A percentile compares a stretch with the other conserved stretches of the same genome.
Evolutionary conservation across 2,797 vertebrate species (phyloP).

Genomic region (Kryptopterus vitreolus): DNA sequence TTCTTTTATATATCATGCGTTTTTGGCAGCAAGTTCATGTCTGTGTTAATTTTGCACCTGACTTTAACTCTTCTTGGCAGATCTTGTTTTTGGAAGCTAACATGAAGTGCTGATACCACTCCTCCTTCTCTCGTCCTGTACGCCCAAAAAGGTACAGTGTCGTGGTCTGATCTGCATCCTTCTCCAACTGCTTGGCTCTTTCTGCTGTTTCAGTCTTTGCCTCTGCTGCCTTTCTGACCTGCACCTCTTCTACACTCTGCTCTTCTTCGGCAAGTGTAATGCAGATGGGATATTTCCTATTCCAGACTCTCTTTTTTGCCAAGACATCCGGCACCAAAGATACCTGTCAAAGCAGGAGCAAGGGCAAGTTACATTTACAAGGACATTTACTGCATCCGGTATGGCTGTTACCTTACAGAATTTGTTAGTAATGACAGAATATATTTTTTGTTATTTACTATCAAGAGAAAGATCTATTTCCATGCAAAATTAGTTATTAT

Average conservation of each 20-base stretch:
- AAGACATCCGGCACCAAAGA: slow-evolving; percentile 77
- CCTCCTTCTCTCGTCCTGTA: slow-evolving; percentile 86
- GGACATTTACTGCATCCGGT: not conserved
- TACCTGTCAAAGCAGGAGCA: slow-evolving; percentile 65
- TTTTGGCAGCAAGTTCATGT: not conserved
- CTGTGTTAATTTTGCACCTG: slow-evolving; percentile 62
- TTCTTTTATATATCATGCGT: not conserved
- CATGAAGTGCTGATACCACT: slow-evolving; percentile 84
- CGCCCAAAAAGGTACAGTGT: slow-evolving; percentile 82
- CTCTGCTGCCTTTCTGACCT: slow-evolving; percentile 44
- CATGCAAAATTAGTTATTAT: not conserved
- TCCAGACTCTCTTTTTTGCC: slow-evolving; percentile 85
- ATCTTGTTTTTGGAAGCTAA: slow-evolving; percentile 63
- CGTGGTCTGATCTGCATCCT: slow-evolving; percentile 55
- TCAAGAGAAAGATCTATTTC: not conserved
- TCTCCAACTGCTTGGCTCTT: slow-evolving; percentile 33
- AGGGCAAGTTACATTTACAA: not conserved
- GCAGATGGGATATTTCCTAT: slow-evolving; percentile 88
- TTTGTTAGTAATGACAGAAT: not conserved
- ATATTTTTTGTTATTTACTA: not conserved
- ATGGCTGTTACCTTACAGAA: not conserved
- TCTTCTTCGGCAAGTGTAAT: slow-evolving; percentile 68
- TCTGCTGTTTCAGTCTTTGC: slow-evolving; percentile 55
- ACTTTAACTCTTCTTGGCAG: slow-evolving; percentile 54
- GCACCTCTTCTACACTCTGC: slow-evolving; percentile 46